Conservation (phyloP, 2,888 invertebrate genomes). For the Mythimna pallens region DNA sequence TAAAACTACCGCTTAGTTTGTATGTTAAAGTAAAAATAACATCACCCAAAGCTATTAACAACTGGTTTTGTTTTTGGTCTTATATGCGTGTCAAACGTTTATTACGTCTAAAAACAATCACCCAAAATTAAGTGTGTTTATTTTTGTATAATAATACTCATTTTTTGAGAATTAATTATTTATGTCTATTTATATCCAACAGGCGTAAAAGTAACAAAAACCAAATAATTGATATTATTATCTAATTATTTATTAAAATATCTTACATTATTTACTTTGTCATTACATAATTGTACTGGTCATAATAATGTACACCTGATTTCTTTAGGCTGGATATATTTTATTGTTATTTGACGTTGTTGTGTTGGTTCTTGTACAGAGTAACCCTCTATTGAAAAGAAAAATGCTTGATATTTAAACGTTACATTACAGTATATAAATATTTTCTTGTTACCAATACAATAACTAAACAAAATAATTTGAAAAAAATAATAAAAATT, state of each 20-base stretch:
- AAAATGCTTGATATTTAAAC: background rate
- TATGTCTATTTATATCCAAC: background rate
- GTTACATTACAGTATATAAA: too few relatives aligned
- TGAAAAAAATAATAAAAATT: too few relatives aligned
- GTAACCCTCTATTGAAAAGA: background rate
- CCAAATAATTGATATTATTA: background rate
- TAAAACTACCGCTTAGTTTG: background rate
- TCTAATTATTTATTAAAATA: background rate
- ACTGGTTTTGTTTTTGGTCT: background rate
- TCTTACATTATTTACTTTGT: background rate
- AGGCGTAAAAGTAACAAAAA: background rate
- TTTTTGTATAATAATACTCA: background rate
- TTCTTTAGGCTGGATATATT: background rate
- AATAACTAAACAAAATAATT: too few relatives aligned
- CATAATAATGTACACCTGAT: background rate
- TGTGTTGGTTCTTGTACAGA: background rate
- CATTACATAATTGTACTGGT: background rate
- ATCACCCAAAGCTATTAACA: background rate
- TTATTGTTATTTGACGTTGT: background rate
- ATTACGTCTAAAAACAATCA: background rate
- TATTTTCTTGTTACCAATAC: too few relatives aligned
- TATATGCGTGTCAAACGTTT: constrained; percentile 3
- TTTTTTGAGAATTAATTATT: constrained; percentile 10
- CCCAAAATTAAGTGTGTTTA: constrained; percentile 3
- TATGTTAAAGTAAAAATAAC: background rate